Evolutionary conservation across 1,140 invertebrate genomes (phyloP).

Genomic region (Protaetia brevitarsis): DNA sequence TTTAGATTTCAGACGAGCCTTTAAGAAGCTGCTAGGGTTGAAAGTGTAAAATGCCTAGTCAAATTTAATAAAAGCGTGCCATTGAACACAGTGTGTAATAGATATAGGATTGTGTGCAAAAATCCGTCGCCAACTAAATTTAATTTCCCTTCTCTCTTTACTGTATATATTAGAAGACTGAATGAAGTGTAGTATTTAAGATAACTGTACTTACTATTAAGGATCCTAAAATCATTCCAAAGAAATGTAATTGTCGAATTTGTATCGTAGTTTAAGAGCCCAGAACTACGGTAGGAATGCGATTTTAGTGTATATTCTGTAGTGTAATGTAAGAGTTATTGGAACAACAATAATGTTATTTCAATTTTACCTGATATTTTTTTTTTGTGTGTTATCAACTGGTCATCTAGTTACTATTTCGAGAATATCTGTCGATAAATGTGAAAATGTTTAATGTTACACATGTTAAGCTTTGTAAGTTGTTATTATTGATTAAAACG

Average conservation of each 20-base stretch:
- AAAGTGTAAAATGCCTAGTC: not conserved
- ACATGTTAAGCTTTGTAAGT: too few relatives aligned
- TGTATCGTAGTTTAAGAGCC: conserved; percentile 16
- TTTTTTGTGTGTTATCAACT: too few relatives aligned
- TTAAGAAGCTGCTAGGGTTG: conserved; percentile 79
- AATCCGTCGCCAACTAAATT: conserved; percentile 8
- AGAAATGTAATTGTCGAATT: not conserved
- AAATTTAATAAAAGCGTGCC: not conserved
- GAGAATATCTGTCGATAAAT: too few relatives aligned
- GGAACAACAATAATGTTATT: too few relatives aligned
- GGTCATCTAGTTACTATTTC: too few relatives aligned
- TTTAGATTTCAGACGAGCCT: conserved; percentile 91
- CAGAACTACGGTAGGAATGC: conserved; percentile 9
- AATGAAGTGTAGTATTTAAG: conserved; percentile 1
- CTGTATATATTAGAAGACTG: conserved; percentile 8
- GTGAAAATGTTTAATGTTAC: too few relatives aligned
- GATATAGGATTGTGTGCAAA: not conserved
- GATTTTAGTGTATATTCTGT: not conserved
- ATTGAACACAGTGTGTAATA: not conserved
- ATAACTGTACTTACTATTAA: not conserved
- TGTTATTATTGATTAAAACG: too few relatives aligned
- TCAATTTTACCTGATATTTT: too few relatives aligned
- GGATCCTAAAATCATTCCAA: not conserved
- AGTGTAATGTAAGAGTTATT: not conserved
- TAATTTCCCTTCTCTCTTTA: conserved; percentile 15